Conservation (phyloP, 2,113 vertebrate genomes). For the Psittacus erithacus region DNA sequence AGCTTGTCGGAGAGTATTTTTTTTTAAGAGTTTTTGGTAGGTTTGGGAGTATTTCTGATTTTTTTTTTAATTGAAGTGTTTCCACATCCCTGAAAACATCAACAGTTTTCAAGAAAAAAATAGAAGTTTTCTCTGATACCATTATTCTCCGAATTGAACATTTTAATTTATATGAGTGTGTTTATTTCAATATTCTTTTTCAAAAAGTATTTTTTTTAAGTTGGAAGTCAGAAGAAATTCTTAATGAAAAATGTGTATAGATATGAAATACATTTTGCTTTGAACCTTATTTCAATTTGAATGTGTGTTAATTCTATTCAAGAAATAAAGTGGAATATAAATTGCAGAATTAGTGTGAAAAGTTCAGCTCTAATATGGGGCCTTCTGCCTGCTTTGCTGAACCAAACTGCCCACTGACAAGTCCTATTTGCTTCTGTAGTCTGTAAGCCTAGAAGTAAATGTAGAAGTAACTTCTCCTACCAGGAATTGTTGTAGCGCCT, state of each 20-base stretch:
- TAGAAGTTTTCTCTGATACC: neutral
- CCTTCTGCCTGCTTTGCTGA: neutral
- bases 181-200: neutral
- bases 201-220: neutral
- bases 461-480: neutral
- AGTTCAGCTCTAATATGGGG: neutral
- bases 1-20: neutral
- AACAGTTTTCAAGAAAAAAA: neutral
- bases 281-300: neutral
- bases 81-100: neutral
- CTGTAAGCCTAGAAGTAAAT: neutral
- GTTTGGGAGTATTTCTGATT: neutral
- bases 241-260: neutral
- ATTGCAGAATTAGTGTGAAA: neutral
- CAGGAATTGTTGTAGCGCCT: neutral
- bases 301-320: neutral
- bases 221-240: neutral
- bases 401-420: neutral
- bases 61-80: neutral
- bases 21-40: neutral
- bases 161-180: neutral
- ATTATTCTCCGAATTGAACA: neutral
- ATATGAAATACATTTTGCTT: neutral
- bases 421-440: neutral
- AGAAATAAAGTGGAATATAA: neutral